These are phyloP conservation scores for Drosophila funebris DNA, from an alignment of 1,140 invertebrate genomes.

Conservation along the genomic window DNA sequence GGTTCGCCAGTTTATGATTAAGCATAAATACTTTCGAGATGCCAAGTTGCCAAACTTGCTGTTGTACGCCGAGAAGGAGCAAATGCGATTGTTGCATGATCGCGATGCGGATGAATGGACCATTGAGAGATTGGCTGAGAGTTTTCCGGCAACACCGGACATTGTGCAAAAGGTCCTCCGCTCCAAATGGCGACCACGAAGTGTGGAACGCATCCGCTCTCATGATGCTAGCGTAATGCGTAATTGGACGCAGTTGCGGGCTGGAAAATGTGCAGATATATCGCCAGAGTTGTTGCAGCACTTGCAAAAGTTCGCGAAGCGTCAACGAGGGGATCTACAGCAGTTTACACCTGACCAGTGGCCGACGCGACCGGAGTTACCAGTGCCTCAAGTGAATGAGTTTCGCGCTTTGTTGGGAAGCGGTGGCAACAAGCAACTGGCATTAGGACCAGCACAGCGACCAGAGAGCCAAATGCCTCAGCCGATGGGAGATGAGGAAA, in stretches of 20 bases:
- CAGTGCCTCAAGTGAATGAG: slow-evolving; percentile 74
- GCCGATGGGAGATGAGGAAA: slow-evolving; percentile 64
- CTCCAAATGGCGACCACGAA: slow-evolving; percentile 86
- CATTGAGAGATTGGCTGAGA: slow-evolving; percentile 88
- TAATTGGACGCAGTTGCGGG: slow-evolving; percentile 88
- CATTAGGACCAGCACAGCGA: neutral
- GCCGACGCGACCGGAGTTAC: slow-evolving; percentile 47
- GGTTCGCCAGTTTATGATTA: slow-evolving; percentile 86
- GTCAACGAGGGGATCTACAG: slow-evolving; percentile 46
- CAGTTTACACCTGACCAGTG: slow-evolving; percentile 47
- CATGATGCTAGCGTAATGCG: slow-evolving; percentile 87
- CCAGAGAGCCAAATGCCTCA: neutral
- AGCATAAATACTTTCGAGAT: slow-evolving; percentile 90
- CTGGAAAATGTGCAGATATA: slow-evolving; percentile 84
- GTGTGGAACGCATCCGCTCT: slow-evolving; percentile 85
- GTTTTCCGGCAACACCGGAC: slow-evolving; percentile 90
- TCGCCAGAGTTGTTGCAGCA: slow-evolving; percentile 85
- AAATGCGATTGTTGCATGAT: slow-evolving; percentile 89
- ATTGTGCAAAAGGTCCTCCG: slow-evolving; percentile 87
- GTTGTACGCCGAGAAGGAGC: slow-evolving; percentile 92
- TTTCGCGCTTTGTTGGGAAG: slow-evolving; percentile 84
- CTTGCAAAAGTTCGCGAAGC: slow-evolving; percentile 86
- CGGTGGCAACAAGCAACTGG: slow-evolving; percentile 1
- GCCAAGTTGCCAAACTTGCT: slow-evolving; percentile 89
- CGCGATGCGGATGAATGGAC: slow-evolving; percentile 90